Base-by-base conservation (phyloP, 2,113 vertebrate genomes). In the Halichoeres trimaculatus region DNA sequence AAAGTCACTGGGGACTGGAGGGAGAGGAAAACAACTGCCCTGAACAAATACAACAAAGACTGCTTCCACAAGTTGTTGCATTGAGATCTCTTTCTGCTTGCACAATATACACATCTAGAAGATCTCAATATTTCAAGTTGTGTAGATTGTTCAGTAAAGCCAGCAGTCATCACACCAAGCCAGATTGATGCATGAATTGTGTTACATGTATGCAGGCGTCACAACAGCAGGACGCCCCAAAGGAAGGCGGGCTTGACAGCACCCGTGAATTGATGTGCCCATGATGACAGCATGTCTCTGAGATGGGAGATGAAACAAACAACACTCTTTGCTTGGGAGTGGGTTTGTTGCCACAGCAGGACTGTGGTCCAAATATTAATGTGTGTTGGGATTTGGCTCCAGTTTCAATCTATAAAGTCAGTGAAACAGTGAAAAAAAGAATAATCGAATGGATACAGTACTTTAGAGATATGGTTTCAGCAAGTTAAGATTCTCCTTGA, bases 231-330 rank as follows among this genome's bases (percentile, higher is more conserved):
- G 57, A 85, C 9, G 24, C 76, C 80, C 84, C 61, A 43, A 10
- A 83, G 76, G 80, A 78, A 65, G 65, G 38, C 36, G 35, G 63
- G 24, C 16, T 59, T 59, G 62, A 88, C 77, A 83, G 72, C 30
- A 63, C 35, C 63, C 41, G 30, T 56, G 4, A 75, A 63, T 64
- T 63, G 67, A 83, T 55, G 66, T 40, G 56, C 48, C 70, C 53
- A 51, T 68, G 69, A 82, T 86, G 77, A 83, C 85, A 83, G 81
- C 30, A n/a, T 72, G 71, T 35, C 53, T 64, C 61, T 50, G 43
- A 58, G 70, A 62, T 6, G 55, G 24, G 69, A 71, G 22, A 72
- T 68, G 41, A 76, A 78, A 51, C 58, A 78, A 65, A 59, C 20
- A 62, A 75, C 51, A 51, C 45, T 34, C 13, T 57, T 34, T 59